These are phyloP conservation scores for Lasioglossum leucozonium DNA, from an alignment of 2,888 invertebrate species.

Conservation along the genomic window DNA sequence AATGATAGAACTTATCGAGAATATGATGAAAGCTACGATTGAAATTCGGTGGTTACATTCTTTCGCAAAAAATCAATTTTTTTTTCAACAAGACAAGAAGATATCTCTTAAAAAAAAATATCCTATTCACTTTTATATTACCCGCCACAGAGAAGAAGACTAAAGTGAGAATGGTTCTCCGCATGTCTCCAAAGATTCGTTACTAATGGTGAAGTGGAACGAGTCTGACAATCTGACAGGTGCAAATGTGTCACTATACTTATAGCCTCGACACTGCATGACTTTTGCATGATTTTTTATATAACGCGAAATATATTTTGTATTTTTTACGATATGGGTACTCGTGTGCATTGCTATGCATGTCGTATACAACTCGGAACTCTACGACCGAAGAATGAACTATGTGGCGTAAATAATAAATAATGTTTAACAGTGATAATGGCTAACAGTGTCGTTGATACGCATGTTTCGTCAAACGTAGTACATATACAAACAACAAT, in stretches of 20 bases:
- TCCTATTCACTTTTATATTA: not conserved
- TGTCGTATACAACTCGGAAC: not conserved
- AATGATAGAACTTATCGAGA: not conserved
- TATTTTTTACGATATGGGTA: not conserved
- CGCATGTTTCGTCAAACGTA: no score
- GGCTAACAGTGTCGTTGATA: no score
- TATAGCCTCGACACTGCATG: no score
- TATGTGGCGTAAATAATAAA: not conserved
- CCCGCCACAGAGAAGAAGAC: not conserved
- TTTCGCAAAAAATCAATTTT: no score
- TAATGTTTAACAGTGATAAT: no score
- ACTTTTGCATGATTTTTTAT: no score
- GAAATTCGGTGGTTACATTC: no score
- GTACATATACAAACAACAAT: no score
- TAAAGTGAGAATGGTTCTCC: not conserved
- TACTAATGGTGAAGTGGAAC: accelerated
- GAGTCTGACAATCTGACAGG: no score
- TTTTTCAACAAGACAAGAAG: no score
- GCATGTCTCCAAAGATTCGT: not conserved
- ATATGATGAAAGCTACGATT: not conserved
- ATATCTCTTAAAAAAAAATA: no score
- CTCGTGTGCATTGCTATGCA: not conserved
- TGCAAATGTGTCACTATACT: not conserved
- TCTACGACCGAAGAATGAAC: no score
- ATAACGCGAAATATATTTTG: not conserved